Evolutionary conservation across 2,797 vertebrate species (phyloP).

Genomic region (Limnodromus scolopaceus): DNA sequence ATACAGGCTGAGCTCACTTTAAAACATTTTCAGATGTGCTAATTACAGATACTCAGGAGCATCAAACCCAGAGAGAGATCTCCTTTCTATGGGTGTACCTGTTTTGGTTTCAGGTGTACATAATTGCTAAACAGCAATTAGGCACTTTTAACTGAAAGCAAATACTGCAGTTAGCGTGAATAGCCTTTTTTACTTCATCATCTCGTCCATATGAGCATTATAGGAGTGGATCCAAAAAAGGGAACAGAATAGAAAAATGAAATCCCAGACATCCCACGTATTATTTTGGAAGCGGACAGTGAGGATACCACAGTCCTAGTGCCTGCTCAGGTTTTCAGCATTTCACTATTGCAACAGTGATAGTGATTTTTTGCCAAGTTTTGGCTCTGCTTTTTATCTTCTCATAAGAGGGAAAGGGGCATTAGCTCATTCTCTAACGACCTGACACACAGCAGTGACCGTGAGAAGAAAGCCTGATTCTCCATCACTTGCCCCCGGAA

Average conservation of each 20-base stretch:
- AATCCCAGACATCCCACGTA: neutral
- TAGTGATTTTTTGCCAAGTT: neutral
- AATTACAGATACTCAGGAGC: neutral
- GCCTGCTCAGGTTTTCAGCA: neutral
- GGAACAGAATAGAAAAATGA: neutral
- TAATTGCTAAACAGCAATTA: neutral
- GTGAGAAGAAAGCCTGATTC: neutral
- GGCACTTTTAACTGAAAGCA: neutral
- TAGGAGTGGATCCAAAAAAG: neutral
- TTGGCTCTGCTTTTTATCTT: neutral
- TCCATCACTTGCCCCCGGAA: neutral
- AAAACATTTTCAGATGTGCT: neutral
- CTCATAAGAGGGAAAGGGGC: neutral
- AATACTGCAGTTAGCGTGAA: neutral
- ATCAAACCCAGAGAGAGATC: neutral
- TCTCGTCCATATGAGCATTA: neutral
- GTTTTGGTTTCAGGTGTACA: neutral
- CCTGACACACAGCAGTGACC: neutral
- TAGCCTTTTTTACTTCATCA: neutral
- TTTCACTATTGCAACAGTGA: neutral
- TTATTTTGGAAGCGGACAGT: neutral
- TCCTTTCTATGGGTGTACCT: fast-evolving
- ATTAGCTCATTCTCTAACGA: neutral
- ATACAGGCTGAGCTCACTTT: neutral
- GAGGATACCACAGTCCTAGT: neutral